phyloP scores from a whole-genome alignment of 2,888 invertebrate species.

The Nyleta sp. region DNA sequence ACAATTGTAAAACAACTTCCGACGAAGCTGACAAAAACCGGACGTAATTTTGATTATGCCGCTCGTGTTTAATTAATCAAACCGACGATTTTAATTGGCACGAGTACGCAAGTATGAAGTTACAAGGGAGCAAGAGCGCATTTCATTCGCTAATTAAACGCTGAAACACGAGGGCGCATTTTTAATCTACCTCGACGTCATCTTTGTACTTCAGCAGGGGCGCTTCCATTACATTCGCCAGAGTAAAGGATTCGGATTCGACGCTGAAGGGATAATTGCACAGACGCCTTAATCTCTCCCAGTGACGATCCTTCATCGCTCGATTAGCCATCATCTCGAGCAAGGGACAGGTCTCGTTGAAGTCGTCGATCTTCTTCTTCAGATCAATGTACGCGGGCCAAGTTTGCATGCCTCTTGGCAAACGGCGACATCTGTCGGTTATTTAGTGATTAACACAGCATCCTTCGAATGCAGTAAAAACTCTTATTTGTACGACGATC shows the following conservation, averaged over 20 bases:
- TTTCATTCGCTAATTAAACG: slow-evolving; percentile 59
- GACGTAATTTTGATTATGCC: too few species aligned
- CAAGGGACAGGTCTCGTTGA: slow-evolving; percentile 93
- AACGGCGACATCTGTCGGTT: slow-evolving; percentile 88
- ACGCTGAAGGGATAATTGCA: slow-evolving; percentile 89
- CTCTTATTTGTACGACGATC: too few species aligned
- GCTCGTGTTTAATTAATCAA: slow-evolving; percentile 38
- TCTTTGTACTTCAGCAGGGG: slow-evolving; percentile 92
- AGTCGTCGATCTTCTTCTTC: slow-evolving; percentile 95
- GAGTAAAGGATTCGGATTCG: slow-evolving; percentile 90
- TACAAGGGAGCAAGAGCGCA: slow-evolving; percentile 17
- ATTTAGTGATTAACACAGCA: too few species aligned
- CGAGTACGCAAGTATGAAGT: slow-evolving; percentile 9
- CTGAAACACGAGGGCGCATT: slow-evolving; percentile 42
- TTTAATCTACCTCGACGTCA: slow-evolving; percentile 89
- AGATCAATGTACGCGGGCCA: slow-evolving; percentile 95
- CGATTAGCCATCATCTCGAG: slow-evolving; percentile 95
- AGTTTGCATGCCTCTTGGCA: slow-evolving; percentile 93
- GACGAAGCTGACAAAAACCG: too few species aligned
- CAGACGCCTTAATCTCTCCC: slow-evolving; percentile 86
- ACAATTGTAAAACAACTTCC: too few species aligned
- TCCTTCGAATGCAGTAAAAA: background rate
- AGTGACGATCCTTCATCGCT: slow-evolving; percentile 92
- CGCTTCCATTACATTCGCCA: slow-evolving; percentile 93
- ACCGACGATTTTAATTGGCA: slow-evolving; percentile 44